These are phyloP conservation scores for Trematocara macrostoma DNA, from an alignment of 2,113 vertebrate genomes.

Conservation along the genomic window DNA sequence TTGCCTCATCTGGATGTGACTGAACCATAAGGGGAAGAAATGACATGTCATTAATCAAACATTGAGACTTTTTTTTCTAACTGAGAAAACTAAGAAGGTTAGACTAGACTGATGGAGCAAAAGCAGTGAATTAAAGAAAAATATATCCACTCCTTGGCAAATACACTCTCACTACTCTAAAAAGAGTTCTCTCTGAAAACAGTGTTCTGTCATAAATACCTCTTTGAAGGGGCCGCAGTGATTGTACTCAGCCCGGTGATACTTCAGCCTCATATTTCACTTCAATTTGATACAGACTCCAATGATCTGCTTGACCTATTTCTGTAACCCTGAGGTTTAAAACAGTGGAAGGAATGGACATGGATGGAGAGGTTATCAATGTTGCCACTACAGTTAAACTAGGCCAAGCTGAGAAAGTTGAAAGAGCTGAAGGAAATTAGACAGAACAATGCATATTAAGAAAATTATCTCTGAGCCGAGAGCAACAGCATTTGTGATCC, in stretches of 20 bases:
- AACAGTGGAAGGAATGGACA: constrained; percentile 1
- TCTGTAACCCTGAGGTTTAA: constrained; percentile 30
- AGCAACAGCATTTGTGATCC: constrained; percentile 5
- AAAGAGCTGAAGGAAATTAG: constrained; percentile 21
- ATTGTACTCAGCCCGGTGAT: constrained; percentile 7
- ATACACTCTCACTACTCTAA: neutral
- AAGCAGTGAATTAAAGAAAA: neutral
- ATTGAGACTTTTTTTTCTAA: neutral
- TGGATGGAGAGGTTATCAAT: constrained; percentile 29
- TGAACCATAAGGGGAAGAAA: constrained; percentile 23
- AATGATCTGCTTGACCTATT: constrained; percentile 49
- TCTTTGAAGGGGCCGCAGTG: neutral
- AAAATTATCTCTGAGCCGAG: constrained; percentile 52
- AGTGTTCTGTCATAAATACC: neutral
- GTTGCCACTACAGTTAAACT: constrained; percentile 26
- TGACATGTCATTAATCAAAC: constrained; percentile 25
- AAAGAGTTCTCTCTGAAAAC: neutral
- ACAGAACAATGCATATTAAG: constrained; percentile 42
- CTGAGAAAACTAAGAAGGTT: neutral
- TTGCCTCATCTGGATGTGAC: constrained; percentile 3
- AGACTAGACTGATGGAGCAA: neutral
- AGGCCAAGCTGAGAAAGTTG: constrained; percentile 10
- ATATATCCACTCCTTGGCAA: neutral
- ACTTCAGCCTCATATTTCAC: constrained; percentile 27
- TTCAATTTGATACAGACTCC: constrained; percentile 40